A percentile compares a stretch with the other conserved stretches of the same genome.
phyloP scores from a whole-genome alignment of 2,888 invertebrate species.

The Pyrgus malvae region DNA sequence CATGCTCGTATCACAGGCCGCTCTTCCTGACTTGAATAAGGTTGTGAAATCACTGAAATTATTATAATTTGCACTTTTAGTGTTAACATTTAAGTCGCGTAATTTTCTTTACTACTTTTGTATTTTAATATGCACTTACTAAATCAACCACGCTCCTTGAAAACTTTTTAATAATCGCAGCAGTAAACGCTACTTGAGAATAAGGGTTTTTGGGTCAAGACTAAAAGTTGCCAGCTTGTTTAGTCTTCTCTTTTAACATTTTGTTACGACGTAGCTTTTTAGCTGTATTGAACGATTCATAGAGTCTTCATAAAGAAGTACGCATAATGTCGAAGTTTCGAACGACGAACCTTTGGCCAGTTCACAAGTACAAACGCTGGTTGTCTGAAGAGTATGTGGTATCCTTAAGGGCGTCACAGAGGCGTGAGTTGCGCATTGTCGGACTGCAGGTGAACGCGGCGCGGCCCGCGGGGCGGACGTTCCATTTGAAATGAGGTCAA shows the following conservation, averaged over 20 bases:
- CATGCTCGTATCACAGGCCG: not conserved
- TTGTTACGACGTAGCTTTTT: no score
- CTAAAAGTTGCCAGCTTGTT: not conserved
- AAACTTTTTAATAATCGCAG: constrained; percentile 6
- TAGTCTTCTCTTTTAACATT: not conserved
- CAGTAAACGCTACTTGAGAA: not conserved
- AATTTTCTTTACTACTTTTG: constrained; percentile 4
- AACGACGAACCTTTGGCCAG: not conserved
- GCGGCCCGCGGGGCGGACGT: constrained; percentile 42
- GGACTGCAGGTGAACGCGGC: constrained; percentile 46
- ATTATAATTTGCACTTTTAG: constrained; percentile 15
- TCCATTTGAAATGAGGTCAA: constrained; percentile 61
- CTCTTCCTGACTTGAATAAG: constrained; percentile 1
- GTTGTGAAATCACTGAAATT: constrained; percentile 7
- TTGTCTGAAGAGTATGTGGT: not conserved
- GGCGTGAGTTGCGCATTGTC: constrained; percentile 22
- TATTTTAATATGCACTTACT: not conserved
- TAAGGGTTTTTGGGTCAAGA: constrained; percentile 7
- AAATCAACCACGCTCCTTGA: not conserved
- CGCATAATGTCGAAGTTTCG: not conserved
- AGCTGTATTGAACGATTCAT: no score
- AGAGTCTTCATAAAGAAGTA: not conserved
- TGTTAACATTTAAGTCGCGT: not conserved
- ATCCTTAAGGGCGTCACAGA: constrained; percentile 19
- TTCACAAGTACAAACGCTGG: not conserved